These are phyloP conservation scores for Drosophila rhopaloa DNA, from an alignment of 1,140 invertebrate genomes.

Conservation along the genomic window DNA sequence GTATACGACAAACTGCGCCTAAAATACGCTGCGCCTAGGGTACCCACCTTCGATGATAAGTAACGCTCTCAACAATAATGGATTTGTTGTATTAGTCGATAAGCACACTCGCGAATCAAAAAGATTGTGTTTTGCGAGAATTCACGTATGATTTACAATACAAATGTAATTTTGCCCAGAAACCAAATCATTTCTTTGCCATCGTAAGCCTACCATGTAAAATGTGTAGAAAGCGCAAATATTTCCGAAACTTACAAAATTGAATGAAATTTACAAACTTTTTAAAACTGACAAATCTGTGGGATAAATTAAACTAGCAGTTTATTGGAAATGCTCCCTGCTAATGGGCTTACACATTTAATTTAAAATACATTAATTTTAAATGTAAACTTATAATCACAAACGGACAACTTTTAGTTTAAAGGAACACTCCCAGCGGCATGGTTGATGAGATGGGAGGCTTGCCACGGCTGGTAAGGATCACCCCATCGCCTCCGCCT, in stretches of 20 bases:
- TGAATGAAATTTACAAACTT: not conserved
- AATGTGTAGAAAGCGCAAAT: not conserved
- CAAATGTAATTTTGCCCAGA: slow-evolving; percentile 19
- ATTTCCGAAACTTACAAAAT: no score
- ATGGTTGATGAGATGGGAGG: slow-evolving; percentile 6
- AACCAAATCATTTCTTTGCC: not conserved
- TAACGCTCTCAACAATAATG: slow-evolving; percentile 33
- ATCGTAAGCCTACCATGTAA: not conserved
- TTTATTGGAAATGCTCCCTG: not conserved
- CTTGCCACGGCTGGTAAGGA: slow-evolving; percentile 17
- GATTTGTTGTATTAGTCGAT: slow-evolving; percentile 59
- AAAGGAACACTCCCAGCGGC: slow-evolving; percentile 23
- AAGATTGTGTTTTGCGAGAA: slow-evolving; percentile 9
- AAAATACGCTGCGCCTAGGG: slow-evolving; percentile 77
- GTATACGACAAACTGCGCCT: slow-evolving; percentile 77
- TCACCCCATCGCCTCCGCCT: slow-evolving; percentile 42
- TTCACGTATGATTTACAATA: slow-evolving; percentile 23
- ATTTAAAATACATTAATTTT: slow-evolving; percentile 18
- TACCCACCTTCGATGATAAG: slow-evolving; percentile 42
- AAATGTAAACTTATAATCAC: slow-evolving; percentile 2
- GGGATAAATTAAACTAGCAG: not conserved
- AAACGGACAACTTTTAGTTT: not conserved
- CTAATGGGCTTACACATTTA: slow-evolving; percentile 23
- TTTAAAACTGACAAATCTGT: not conserved
- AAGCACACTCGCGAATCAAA: slow-evolving; percentile 8